phyloP scores from a whole-genome alignment of 2,797 vertebrate species.

The Todus mexicanus region DNA sequence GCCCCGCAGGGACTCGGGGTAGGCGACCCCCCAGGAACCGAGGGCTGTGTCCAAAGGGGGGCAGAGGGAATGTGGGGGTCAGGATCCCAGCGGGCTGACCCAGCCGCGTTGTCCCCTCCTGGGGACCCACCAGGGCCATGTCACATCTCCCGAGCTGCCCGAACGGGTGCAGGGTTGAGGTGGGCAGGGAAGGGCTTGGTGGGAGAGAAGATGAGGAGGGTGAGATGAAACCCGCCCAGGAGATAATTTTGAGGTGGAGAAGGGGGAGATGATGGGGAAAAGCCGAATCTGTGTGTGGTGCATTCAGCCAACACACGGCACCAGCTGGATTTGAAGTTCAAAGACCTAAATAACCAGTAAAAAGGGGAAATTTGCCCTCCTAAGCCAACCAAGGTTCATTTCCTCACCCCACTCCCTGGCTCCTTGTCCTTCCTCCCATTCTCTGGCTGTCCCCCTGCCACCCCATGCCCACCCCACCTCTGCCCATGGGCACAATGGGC shows the following conservation, averaged over 20 bases:
- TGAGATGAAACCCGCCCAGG: background rate
- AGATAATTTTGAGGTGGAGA: background rate
- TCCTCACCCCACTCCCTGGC: rapidly evolving
- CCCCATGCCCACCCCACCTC: background rate
- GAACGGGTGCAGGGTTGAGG: no score
- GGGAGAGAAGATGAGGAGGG: background rate
- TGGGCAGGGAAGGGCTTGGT: background rate
- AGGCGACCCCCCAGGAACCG: constrained; percentile 51
- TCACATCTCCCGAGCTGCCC: background rate
- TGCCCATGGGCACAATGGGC: background rate
- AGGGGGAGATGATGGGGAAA: rapidly evolving
- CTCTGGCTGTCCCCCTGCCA: background rate
- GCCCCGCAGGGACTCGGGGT: background rate
- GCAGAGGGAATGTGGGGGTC: background rate
- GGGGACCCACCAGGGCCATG: rapidly evolving
- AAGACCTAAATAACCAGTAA: background rate
- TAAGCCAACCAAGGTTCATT: rapidly evolving
- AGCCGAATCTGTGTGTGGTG: background rate
- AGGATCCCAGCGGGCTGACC: background rate
- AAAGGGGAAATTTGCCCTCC: background rate
- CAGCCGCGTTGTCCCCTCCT: background rate
- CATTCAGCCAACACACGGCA: background rate
- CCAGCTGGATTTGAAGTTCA: no score
- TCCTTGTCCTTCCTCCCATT: background rate
- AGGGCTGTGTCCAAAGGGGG: background rate